These are phyloP conservation scores for Alouatta palliata DNA, from an alignment of 2,113 vertebrate genomes.

Conservation along the genomic window DNA sequence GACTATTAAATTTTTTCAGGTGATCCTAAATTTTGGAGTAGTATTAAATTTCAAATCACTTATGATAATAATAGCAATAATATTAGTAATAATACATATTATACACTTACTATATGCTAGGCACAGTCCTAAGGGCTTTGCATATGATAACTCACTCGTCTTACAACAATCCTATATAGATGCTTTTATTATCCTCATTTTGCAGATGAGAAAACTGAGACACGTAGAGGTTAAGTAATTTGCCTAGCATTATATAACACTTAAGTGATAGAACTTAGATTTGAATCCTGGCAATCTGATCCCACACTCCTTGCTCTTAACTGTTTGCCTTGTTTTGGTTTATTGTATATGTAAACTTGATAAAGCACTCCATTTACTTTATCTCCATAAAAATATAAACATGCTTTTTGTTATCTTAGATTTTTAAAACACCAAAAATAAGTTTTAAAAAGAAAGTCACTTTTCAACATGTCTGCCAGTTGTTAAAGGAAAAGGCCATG, in stretches of 20 bases:
- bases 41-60: background rate
- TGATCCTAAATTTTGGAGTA: background rate
- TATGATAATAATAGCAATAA: background rate
- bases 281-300: background rate
- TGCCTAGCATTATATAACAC: background rate
- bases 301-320: background rate
- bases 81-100: background rate
- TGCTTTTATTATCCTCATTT: background rate
- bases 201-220: background rate
- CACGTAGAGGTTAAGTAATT: background rate
- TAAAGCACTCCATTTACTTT: background rate
- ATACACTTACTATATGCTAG: background rate
- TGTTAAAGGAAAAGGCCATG: background rate
- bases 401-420: background rate
- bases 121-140: background rate
- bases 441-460: background rate
- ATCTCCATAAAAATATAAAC: background rate
- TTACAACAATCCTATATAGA: background rate
- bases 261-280: background rate
- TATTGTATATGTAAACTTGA: background rate
- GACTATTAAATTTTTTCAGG: background rate
- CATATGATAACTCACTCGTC: background rate
- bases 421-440: background rate
- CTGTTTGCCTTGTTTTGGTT: background rate
- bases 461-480: background rate